Evolutionary conservation across 2,797 vertebrate genomes (phyloP).

Genomic region (Botia almorhae): DNA sequence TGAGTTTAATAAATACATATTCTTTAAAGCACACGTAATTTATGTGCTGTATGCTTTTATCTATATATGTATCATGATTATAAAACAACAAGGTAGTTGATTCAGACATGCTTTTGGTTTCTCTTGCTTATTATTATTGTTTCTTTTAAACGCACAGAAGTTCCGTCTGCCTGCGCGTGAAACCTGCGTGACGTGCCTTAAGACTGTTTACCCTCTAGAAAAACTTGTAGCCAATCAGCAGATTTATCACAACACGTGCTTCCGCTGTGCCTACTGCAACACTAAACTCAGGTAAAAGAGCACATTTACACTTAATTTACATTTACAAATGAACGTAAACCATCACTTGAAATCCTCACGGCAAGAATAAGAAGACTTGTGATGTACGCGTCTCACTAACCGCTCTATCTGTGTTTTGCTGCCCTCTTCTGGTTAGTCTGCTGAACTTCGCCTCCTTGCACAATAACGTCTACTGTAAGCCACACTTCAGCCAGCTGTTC

Average conservation of each 20-base stretch:
- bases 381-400: background rate
- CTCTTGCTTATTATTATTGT: background rate
- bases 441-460: conserved; percentile 91
- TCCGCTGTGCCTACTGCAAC: conserved; percentile 94
- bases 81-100: background rate
- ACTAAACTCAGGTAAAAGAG: conserved; percentile 90
- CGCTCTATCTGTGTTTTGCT: conserved; percentile 10
- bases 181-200: conserved; percentile 89
- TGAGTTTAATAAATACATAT: conserved; percentile 58
- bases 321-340: too few species aligned
- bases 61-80: too few species aligned
- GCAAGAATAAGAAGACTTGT: too few species aligned
- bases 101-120: background rate
- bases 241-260: conserved; percentile 91
- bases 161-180: conserved; percentile 86
- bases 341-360: too few species aligned
- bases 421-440: conserved; percentile 75
- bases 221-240: conserved; percentile 93
- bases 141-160: conserved; percentile 72
- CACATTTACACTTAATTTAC: too few species aligned
- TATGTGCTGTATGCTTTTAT: too few species aligned
- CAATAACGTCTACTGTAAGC: conserved; percentile 94
- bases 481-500: conserved; percentile 96
- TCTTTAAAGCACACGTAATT: background rate
- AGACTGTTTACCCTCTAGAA: conserved; percentile 97